These are phyloP conservation scores for Phylloscopus trochilus DNA, from an alignment of 2,113 vertebrate species.

Conservation along the genomic window DNA sequence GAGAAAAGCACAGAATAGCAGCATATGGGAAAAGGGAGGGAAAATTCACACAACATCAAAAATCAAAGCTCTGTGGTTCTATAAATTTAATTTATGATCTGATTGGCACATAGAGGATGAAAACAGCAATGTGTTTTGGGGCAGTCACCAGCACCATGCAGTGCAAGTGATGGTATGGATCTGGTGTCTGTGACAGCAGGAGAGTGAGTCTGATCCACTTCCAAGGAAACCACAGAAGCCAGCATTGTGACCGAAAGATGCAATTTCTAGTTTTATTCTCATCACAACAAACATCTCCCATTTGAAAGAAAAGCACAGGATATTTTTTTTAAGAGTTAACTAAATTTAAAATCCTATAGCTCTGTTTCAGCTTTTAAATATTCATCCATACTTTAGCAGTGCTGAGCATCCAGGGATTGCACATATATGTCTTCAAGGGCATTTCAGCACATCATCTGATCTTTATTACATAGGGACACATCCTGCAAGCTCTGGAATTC, in stretches of 20 bases:
- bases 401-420: background rate
- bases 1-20: background rate
- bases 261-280: background rate
- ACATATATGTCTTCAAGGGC: background rate
- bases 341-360: background rate
- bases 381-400: background rate
- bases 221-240: background rate
- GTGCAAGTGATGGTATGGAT: background rate
- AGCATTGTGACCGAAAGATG: background rate
- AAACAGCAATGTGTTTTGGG: rapidly evolving
- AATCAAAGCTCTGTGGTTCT: background rate
- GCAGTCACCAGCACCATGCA: background rate
- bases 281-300: background rate
- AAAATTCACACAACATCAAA: background rate
- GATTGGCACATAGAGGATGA: background rate
- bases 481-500: background rate
- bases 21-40: background rate
- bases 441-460: background rate
- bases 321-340: background rate
- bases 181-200: background rate
- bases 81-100: background rate
- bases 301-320: background rate
- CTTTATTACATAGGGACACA: background rate
- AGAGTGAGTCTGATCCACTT: background rate
- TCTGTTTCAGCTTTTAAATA: background rate